A percentile compares a stretch with the other conserved stretches of the same genome.
phyloP scores from a whole-genome alignment of 2,113 vertebrate species.

The Chlamydotis undulata region DNA sequence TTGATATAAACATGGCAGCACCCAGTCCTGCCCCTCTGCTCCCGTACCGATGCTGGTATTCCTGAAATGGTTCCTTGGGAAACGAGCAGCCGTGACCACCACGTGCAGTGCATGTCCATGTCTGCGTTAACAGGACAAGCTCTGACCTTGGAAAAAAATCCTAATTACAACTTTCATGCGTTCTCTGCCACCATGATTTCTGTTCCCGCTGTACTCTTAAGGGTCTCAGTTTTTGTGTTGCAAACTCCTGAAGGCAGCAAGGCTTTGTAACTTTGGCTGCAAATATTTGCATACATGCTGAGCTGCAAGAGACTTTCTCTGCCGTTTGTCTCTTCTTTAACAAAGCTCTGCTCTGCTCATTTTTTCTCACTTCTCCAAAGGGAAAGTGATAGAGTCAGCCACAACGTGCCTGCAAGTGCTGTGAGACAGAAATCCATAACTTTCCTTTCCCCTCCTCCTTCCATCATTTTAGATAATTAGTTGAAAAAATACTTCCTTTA shows the following conservation, averaged over 20 bases:
- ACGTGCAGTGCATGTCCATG: fast-evolving
- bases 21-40: neutral
- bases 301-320: neutral
- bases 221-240: neutral
- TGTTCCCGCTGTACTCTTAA: neutral
- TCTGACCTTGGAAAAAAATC: neutral
- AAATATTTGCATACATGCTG: neutral
- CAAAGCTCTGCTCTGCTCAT: neutral
- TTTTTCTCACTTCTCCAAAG: neutral
- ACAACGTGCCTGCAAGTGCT: neutral
- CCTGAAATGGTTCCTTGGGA: neutral
- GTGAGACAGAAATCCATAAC: neutral
- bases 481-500: neutral
- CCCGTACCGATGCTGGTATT: fast-evolving
- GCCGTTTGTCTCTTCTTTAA: neutral
- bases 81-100: neutral
- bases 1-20: neutral
- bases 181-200: neutral
- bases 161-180: neutral
- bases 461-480: neutral
- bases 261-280: conserved; percentile 3
- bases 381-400: neutral
- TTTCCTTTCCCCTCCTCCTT: neutral
- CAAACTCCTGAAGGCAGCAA: neutral
- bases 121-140: neutral